Evolutionary conservation across 2,113 vertebrate species (phyloP).

Genomic region (Mesitornis unicolor): DNA sequence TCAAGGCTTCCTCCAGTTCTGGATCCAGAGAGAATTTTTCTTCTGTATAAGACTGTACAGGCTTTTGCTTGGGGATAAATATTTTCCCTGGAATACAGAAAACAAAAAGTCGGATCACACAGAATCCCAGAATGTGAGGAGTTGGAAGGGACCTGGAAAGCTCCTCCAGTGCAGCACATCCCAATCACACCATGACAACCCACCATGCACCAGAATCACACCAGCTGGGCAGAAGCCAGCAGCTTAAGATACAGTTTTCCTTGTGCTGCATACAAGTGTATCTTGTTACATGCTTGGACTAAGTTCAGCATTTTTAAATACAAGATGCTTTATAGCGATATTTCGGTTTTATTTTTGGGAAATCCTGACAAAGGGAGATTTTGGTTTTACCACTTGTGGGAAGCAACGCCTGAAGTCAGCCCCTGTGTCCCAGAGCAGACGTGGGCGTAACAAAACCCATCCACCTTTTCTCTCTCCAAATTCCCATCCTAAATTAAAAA

Average conservation of each 20-base stretch:
- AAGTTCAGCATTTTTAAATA: constrained; percentile 4
- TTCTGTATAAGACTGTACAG: constrained; percentile 80
- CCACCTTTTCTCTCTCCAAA: background rate
- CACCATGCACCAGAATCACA: background rate
- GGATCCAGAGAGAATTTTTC: constrained; percentile 92
- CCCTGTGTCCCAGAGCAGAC: background rate
- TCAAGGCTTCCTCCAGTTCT: constrained; percentile 95
- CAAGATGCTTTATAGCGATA: background rate
- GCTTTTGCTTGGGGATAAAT: constrained; percentile 91
- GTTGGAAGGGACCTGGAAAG: no score
- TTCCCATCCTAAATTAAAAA: background rate
- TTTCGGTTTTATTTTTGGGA: background rate
- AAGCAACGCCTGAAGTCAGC: background rate
- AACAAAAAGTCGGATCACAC: background rate
- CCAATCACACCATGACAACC: fast-evolving
- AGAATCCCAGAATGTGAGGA: no score
- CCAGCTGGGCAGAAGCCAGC: background rate
- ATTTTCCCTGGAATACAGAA: constrained; percentile 82
- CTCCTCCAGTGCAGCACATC: background rate
- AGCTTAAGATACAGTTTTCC: no score
- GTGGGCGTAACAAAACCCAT: background rate
- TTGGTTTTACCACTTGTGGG: background rate
- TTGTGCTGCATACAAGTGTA: background rate
- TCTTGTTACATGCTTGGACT: background rate
- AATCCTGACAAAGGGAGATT: background rate